These are phyloP conservation scores for Drosophila paracracens DNA, from an alignment of 2,888 invertebrate genomes.

Conservation along the genomic window DNA sequence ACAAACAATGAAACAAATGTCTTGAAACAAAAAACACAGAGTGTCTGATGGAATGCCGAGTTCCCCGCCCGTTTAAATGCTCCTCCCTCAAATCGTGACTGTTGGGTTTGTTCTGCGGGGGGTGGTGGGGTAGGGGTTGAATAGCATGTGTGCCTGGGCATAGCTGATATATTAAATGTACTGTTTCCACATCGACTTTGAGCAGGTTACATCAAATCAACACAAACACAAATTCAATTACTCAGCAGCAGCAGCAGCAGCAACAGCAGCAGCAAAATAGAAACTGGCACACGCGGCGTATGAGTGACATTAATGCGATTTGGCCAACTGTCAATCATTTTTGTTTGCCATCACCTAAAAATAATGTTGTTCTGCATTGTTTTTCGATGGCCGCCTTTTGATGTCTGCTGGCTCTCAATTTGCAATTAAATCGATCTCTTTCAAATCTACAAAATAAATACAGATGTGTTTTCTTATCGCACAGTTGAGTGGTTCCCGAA, in stretches of 20 bases:
- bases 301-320: constrained; percentile 83
- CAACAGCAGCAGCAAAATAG: not conserved
- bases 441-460: constrained; percentile 62
- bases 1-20: constrained; percentile 58
- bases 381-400: constrained; percentile 50
- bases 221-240: constrained; percentile 80
- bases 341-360: constrained; percentile 42
- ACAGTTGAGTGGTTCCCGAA: not conserved
- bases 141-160: constrained; percentile 7
- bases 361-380: constrained; percentile 34
- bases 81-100: not conserved
- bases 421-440: constrained; percentile 73
- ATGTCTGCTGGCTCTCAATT: constrained; percentile 55
- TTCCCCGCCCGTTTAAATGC: not conserved
- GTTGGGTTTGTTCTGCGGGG: not conserved
- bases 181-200: constrained; percentile 35
- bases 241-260: constrained; percentile 38
- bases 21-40: constrained; percentile 47
- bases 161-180: constrained; percentile 54
- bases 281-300: constrained; percentile 45
- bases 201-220: constrained; percentile 72
- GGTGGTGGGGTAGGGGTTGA: too few species aligned
- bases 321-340: constrained; percentile 79
- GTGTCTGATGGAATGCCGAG: constrained; percentile 34
- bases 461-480: constrained; percentile 15